Base-by-base conservation (phyloP, 1,140 invertebrate species). In the Drosophila malerkotliana region DNA sequence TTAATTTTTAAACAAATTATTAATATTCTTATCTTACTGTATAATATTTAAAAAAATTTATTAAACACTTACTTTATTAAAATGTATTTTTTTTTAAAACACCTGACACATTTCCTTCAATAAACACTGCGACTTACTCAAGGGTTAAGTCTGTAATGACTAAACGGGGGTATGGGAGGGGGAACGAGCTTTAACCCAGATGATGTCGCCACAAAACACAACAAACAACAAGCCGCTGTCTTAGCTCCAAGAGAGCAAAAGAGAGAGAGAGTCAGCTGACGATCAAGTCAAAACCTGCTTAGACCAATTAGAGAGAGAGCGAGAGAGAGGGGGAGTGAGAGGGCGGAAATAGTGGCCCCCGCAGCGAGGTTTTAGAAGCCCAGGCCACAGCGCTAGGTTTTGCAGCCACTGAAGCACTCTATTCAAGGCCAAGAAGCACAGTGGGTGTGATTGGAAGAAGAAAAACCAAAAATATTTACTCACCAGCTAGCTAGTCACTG, bases 151-250 rank as follows among this genome's bases (percentile, higher is more conserved):
- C 15, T 45, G 9, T 37, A 6, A 28, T 28, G 10, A 9, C 34
- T 4, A 4, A 12, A 0, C 18, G 1, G 4, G 10, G 53, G 21
- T 18, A 34, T 7, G 21, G 12, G 5, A 0, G 34, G 15, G 44
- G 26, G 6, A 8, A 14, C 7, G 39, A 9, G 61, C 66, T 60
- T 61, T 49, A 72, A 69, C 68, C 68, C 68, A 64, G 21, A 39
- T 30, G 52, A 47, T 41, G 24, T 34, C 15, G 14, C 49, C 26
- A 14, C 9, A 32, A 47, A 24, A 47, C 18, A 34, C 28, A 47
- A 48, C 54, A 44, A n/a, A 30, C n/a, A 49, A 49, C 48, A 37
- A 66, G 56, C 44, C 47, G 56, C 21, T 48, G 62, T 24, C 24
- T 66, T 41, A 30, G 56, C 34, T 63, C 28, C 10, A 34, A 15